Base-by-base conservation (phyloP, 2,888 invertebrate genomes). In the Tipula vernalis region DNA sequence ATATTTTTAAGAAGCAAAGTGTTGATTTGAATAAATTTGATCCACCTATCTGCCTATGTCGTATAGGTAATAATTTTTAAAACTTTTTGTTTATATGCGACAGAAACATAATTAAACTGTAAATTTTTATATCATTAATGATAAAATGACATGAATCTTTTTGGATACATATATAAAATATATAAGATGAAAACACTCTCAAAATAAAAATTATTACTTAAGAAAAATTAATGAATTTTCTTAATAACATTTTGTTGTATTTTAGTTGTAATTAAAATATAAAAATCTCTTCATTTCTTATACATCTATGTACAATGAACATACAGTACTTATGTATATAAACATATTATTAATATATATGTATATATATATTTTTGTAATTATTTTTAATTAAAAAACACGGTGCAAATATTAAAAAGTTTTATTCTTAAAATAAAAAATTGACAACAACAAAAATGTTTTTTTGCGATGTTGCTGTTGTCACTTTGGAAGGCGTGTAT, bases 361-460 rank as follows among this genome's bases (percentile, higher is more conserved):
- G 3, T 39, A 39, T 39, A 39, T 39, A 39, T 39, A 39, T 57
- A 57, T 57, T 57, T 71, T 28, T 28, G 28, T 71, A 71, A 71
- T 71, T 71, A 71, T 71, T 71, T 71, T 71, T 71, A 71, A 71
- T 71, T 71, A 71, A 71, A 71, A 71, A 71, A 71, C 71, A 71
- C 71, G 71, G 71, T 71, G 71, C 71, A 71, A 71, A 71, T 71
- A 71, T 71, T 71, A 71, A 71, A 71, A 71, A 71, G 71, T 71
- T 71, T 71, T 71, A 71, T 71, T 71, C 71, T 71, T 71, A 71
- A 71, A 51, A 51, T 5, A 10, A 28, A 71, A 71, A 71, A 71
- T 71, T 71, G 71, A 71, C 71, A 71, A 71, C 12, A 71, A 71
- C 71, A 71, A 71, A 71, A 71, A n/a, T n/a, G 5, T 51, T 28